Conservation (phyloP, 2,113 vertebrate genomes). For the Pygoscelis adeliae region DNA sequence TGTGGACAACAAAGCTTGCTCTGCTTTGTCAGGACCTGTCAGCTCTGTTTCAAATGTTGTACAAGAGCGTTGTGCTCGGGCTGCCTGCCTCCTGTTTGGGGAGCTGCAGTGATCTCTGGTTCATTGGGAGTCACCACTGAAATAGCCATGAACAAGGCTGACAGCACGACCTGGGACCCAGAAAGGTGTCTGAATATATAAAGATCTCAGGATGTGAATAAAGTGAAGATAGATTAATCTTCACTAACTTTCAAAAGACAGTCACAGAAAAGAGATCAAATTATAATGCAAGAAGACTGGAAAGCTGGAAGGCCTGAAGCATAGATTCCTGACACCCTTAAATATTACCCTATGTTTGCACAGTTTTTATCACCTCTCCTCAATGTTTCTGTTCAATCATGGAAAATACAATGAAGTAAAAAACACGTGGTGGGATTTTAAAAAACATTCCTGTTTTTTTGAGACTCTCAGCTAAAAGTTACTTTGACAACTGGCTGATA, state of each 20-base stretch:
- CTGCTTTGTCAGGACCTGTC: neutral
- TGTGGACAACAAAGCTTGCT: neutral
- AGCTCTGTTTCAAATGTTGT: neutral
- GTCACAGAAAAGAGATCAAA: neutral
- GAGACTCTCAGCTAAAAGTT: neutral
- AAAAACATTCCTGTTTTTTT: neutral
- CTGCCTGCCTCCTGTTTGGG: neutral
- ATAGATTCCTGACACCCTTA: neutral
- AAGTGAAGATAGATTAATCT: neutral
- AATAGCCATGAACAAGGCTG: neutral
- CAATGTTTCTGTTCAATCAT: neutral
- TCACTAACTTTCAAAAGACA: neutral
- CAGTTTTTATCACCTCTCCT: conserved; percentile 20
- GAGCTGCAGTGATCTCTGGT: neutral
- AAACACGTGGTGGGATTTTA: neutral
- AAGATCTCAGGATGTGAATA: neutral
- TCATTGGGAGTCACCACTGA: neutral
- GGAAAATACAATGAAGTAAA: conserved; percentile 9
- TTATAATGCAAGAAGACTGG: neutral
- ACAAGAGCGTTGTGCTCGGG: neutral
- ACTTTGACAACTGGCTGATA: neutral
- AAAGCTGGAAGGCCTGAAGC: neutral
- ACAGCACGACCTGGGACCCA: neutral
- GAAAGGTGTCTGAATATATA: neutral
- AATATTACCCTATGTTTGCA: neutral